Percentiles rank a stretch among this genome's conserved stretches.
phyloP scores from a whole-genome alignment of 2,113 vertebrate species.

The Microtus montanus region DNA sequence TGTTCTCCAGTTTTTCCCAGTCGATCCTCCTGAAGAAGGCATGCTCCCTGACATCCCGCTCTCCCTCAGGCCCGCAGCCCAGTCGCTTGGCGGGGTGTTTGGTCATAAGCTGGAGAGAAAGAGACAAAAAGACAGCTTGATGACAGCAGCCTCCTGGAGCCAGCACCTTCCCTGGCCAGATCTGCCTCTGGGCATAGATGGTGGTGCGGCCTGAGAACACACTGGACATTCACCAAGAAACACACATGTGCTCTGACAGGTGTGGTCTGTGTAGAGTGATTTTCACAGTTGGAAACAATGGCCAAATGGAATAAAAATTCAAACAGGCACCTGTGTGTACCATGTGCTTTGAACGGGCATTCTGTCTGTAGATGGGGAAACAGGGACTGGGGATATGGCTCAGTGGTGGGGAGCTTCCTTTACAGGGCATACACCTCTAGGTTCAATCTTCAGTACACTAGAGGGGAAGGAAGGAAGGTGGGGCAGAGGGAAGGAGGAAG shows the following conservation, averaged over 20 bases:
- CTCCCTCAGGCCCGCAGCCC: slow-evolving; percentile 94
- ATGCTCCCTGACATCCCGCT: slow-evolving; percentile 95
- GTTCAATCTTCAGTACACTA: neutral
- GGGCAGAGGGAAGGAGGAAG: no score
- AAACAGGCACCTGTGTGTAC: neutral
- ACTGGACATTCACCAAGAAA: neutral
- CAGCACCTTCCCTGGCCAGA: rapidly evolving
- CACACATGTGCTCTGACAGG: neutral
- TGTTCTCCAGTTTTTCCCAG: slow-evolving; percentile 96
- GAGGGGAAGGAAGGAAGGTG: neutral
- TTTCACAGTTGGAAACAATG: neutral
- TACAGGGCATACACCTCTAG: no score
- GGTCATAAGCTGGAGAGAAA: slow-evolving; percentile 92
- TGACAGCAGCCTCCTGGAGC: neutral
- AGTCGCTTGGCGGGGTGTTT: slow-evolving; percentile 98
- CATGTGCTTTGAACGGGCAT: neutral
- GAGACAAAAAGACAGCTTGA: neutral
- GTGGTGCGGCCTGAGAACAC: neutral
- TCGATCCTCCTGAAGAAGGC: slow-evolving; percentile 98
- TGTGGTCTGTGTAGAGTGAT: neutral
- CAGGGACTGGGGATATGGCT: neutral
- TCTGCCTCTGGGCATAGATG: neutral
- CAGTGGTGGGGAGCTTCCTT: neutral
- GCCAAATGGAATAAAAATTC: neutral
- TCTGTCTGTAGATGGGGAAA: neutral